Conservation (phyloP, 2,113 vertebrate species). For the Sebastes fasciatus region DNA sequence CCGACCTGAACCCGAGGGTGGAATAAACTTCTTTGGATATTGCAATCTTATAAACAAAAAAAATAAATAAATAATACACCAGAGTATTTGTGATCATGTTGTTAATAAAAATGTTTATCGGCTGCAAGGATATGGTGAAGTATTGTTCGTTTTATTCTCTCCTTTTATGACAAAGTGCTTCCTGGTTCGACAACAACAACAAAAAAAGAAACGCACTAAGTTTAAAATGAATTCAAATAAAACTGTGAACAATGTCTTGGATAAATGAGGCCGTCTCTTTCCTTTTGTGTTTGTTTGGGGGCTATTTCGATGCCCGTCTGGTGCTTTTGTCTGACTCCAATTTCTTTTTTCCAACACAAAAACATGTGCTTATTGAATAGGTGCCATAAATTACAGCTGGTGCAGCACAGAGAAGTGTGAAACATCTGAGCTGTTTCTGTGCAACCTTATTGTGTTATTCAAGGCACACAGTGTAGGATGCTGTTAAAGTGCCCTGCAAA, state of each 20-base stretch:
- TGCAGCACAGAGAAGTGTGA: conserved; percentile 5
- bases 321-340: background rate
- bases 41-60: conserved; percentile 79
- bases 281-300: conserved; percentile 35
- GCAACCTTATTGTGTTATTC: conserved; percentile 26
- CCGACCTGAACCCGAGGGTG: conserved; percentile 83
- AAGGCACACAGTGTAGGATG: background rate
- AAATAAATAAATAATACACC: conserved; percentile 79
- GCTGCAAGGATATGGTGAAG: conserved; percentile 85
- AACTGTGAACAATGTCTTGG: conserved; percentile 84
- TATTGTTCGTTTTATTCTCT: conserved; percentile 81
- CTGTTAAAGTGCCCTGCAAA: background rate
- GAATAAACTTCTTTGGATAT: conserved; percentile 82
- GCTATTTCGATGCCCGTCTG: conserved; percentile 8
- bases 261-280: conserved; percentile 63
- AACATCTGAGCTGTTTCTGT: conserved; percentile 28
- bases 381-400: conserved; percentile 30
- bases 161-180: conserved; percentile 84
- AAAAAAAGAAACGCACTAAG: conserved; percentile 57
- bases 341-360: conserved; percentile 1
- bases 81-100: conserved; percentile 94
- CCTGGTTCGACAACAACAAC: conserved; percentile 75
- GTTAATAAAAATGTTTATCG: conserved; percentile 95
- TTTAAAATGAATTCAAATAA: conserved; percentile 84
- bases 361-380: conserved; percentile 14